Conservation (phyloP, 2,797 vertebrate species). For the Serranus cabrilla region DNA sequence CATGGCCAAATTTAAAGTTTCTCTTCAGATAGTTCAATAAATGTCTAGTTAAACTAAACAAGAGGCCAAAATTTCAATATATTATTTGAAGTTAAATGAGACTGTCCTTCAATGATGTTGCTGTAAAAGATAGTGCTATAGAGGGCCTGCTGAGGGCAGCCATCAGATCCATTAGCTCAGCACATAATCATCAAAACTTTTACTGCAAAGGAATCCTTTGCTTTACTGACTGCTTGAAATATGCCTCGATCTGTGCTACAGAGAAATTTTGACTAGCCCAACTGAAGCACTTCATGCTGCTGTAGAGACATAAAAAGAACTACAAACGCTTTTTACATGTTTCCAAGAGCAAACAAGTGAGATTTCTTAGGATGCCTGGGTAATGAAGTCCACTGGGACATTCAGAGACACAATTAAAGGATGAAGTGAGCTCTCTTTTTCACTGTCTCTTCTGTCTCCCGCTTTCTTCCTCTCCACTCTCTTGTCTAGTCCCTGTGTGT, state of each 20-base stretch:
- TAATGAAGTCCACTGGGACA: slow-evolving; percentile 81
- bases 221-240: slow-evolving; percentile 39
- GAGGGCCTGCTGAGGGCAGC: slow-evolving; percentile 11
- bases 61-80: neutral
- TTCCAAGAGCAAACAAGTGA: slow-evolving; percentile 77
- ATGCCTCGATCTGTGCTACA: slow-evolving; percentile 7
- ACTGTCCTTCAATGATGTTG: slow-evolving; percentile 18
- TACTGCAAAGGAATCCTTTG: slow-evolving; percentile 8
- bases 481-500: slow-evolving; percentile 54
- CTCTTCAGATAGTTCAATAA: neutral
- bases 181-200: slow-evolving; percentile 43
- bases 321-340: slow-evolving; percentile 63
- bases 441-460: slow-evolving; percentile 36
- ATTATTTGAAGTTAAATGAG: neutral
- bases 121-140: neutral
- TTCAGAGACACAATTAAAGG: slow-evolving; percentile 70
- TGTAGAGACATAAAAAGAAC: slow-evolving; percentile 62
- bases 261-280: slow-evolving; percentile 35
- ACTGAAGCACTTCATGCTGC: slow-evolving; percentile 40
- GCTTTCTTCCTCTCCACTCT: slow-evolving; percentile 42
- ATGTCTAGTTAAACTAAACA: slow-evolving; percentile 5
- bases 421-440: slow-evolving; percentile 61
- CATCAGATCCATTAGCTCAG: slow-evolving; percentile 41
- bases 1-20: neutral
- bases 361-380: slow-evolving; percentile 69